Evolutionary conservation across 1,140 invertebrate genomes (phyloP).

Genomic region (Penaeus chinensis): DNA sequence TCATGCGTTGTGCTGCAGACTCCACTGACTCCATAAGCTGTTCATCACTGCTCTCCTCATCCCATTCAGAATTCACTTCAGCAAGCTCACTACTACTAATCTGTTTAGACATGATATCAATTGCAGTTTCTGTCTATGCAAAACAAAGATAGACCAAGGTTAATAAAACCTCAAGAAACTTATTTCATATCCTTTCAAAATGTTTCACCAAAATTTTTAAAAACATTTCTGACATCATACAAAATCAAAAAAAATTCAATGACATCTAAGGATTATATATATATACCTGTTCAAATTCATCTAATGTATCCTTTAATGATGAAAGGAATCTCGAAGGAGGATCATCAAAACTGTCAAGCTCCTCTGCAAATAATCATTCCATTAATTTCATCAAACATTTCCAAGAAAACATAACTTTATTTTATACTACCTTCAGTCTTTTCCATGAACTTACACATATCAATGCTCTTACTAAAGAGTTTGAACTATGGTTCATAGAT

Average conservation of each 20-base stretch:
- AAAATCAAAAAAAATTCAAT: neutral
- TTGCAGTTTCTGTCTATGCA: too few species aligned
- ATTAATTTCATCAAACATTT: neutral
- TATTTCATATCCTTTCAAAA: neutral
- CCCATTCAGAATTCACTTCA: neutral
- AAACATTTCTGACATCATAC: neutral
- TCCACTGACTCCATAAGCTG: neutral
- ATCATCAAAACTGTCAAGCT: constrained; percentile 51
- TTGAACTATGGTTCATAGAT: too few species aligned
- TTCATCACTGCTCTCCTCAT: neutral
- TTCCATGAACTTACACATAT: neutral
- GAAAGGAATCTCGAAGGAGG: constrained; percentile 31
- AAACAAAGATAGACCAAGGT: neutral
- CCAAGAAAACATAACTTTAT: neutral
- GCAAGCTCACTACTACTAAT: constrained; percentile 12
- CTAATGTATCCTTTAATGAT: constrained; percentile 34
- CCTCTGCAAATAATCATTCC: constrained; percentile 18
- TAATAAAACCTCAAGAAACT: neutral
- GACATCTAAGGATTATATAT: neutral
- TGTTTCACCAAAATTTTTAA: neutral
- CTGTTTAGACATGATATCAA: neutral
- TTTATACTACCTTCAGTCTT: too few species aligned
- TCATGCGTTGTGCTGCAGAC: constrained; percentile 47
- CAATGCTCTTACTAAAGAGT: too few species aligned
- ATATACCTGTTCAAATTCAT: constrained; percentile 51